A percentile compares a stretch with the other conserved stretches of the same genome.
Conservation (phyloP, 2,113 vertebrate species). For the Colius striatus region DNA sequence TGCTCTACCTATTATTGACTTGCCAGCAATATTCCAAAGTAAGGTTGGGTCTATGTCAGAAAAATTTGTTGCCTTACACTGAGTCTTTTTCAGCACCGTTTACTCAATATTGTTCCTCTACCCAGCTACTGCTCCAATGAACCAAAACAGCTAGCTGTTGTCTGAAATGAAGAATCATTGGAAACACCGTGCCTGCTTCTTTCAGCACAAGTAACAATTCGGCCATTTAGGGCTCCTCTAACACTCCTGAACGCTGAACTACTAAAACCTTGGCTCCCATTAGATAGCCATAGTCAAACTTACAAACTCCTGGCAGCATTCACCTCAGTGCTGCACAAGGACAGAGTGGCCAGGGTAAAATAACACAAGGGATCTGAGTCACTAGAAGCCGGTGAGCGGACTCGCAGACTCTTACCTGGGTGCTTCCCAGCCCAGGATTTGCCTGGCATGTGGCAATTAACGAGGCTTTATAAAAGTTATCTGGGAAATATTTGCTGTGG, state of each 20-base stretch:
- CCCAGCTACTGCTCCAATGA: conserved; percentile 54
- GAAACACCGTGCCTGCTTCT: conserved; percentile 68
- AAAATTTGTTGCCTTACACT: conserved; percentile 70
- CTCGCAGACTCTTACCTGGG: neutral
- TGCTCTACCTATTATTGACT: conserved; percentile 52
- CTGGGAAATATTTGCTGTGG: neutral
- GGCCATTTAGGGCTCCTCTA: conserved; percentile 66
- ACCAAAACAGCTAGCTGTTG: conserved; percentile 72
- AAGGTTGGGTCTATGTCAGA: conserved; percentile 71
- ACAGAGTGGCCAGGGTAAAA: accelerated
- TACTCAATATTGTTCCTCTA: conserved; percentile 57
- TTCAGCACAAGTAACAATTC: conserved; percentile 69
- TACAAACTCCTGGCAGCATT: conserved; percentile 18
- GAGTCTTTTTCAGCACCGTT: conserved; percentile 39
- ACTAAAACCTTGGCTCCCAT: neutral
- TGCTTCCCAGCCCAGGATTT: neutral
- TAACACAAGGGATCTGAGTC: neutral
- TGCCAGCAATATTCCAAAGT: conserved; percentile 72
- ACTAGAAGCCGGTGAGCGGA: neutral
- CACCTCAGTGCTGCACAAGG: accelerated
- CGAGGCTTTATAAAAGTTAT: neutral
- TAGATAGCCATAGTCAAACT: neutral
- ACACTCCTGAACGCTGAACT: conserved; percentile 21
- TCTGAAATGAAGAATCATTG: conserved; percentile 71
- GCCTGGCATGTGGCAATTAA: neutral